Evolutionary conservation across 30 jellyfish, hydroid and myxozoan genomes (phyloP), one percentile per base, ranked within the genome.

Genomic region (Mastigias papua): DNA sequence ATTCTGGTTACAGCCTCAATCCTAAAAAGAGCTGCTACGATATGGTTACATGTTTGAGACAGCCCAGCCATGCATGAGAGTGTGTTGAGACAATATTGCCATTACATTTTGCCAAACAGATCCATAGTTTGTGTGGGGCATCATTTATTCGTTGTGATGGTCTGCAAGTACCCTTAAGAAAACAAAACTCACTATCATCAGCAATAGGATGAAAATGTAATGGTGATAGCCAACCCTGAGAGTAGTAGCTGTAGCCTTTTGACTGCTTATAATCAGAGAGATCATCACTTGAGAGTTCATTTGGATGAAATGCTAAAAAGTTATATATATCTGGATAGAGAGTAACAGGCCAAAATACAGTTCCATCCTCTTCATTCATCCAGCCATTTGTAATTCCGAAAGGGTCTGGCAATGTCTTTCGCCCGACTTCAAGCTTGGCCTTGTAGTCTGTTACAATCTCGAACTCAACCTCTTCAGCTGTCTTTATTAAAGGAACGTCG

Each of bases 31-130:
- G 97, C 97, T 19, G 97, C 97, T 9, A 91, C 94, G 30, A 89
- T 86, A 58, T 89, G 97, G 46, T 88, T 88, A 49, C 97, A 88
- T 61, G 93, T 79, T 34, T 73, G 94, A 32, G 90, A 64, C 84
- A 89, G 57, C 23, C 97, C 90, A 67, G 97, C 96, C 97, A 90
- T 90, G 91, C 97, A 90, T 34, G 91, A 35, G 74, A 90, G 72
- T 83, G 93, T 33, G 95, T 66, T 34, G 89, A 31, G 37, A 62
- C 58, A 26, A 88, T 66, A 13, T 71, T 81, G 22, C 91, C 82
- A 42, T 31, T 42, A 21, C 27, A 11, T 62, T n/a, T 62, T 81
- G 50, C 58, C 30, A 32, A 81, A 69, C 76, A 65, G 26, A 89
- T 26, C 94, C 94, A 89, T 19, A 89, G 67, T 42, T 80, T 89